Evolutionary conservation across 2,888 invertebrate species (phyloP).

Genomic region (Cephalotes varians): DNA sequence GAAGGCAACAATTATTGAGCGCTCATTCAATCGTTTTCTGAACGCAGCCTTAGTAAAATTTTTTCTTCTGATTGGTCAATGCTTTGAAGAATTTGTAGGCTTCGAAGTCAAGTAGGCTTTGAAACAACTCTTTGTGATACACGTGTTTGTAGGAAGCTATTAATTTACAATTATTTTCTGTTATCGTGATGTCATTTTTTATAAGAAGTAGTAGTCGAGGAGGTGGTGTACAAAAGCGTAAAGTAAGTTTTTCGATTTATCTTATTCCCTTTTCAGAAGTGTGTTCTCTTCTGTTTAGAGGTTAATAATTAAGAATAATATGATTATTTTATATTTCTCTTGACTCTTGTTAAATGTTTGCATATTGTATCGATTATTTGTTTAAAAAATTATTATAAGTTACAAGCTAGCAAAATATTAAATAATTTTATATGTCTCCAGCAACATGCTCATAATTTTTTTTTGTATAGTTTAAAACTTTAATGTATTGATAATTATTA

Average conservation of each 20-base stretch:
- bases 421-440: neutral
- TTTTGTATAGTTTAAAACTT: neutral
- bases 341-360: neutral
- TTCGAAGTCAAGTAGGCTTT: too few species aligned
- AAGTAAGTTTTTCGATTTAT: constrained; percentile 72
- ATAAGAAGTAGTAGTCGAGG: constrained; percentile 78
- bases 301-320: neutral
- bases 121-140: neutral
- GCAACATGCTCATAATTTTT: neutral
- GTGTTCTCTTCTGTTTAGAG: neutral
- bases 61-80: too few species aligned
- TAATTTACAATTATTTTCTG: constrained; percentile 22
- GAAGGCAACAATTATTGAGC: too few species aligned
- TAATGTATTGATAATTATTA: constrained; percentile 1
- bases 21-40: too few species aligned
- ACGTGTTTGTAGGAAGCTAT: constrained; percentile 59
- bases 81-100: too few species aligned
- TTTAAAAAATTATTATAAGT: neutral
- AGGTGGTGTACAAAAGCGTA: constrained; percentile 75
- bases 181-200: constrained; percentile 80
- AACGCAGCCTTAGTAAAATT: too few species aligned
- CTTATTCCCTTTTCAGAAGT: neutral
- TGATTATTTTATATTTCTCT: neutral
- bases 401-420: neutral
- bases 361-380: neutral